Conservation (phyloP, 2,888 invertebrate species). For the Ophraella communa region DNA sequence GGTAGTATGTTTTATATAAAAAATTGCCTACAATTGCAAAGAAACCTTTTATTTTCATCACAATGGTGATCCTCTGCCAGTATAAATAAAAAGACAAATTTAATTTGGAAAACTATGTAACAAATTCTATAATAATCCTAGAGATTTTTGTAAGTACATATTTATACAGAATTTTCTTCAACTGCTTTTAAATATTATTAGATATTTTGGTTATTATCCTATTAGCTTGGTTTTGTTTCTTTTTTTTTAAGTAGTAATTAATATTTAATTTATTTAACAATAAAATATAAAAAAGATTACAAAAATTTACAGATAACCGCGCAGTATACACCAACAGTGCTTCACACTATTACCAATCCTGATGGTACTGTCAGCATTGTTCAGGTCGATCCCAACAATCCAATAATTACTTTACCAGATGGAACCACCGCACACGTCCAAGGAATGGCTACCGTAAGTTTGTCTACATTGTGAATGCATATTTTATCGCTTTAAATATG, state of each 20-base stretch:
- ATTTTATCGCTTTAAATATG: not conserved
- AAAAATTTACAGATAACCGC: slow-evolving; percentile 64
- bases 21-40: too few species aligned
- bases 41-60: too few species aligned
- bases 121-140: not conserved
- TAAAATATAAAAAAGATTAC: too few species aligned
- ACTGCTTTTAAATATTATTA: slow-evolving; percentile 4
- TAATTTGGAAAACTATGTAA: not conserved
- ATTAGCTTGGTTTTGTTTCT: slow-evolving; percentile 41
- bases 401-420: slow-evolving; percentile 93
- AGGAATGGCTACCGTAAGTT: slow-evolving; percentile 63
- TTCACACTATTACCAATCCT: slow-evolving; percentile 95
- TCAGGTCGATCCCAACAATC: slow-evolving; percentile 92
- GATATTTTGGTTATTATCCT: slow-evolving; percentile 33
- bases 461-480: not conserved
- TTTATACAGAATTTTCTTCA: not conserved
- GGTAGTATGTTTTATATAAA: too few species aligned
- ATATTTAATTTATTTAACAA: slow-evolving; percentile 11
- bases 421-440: slow-evolving; percentile 95
- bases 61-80: too few species aligned
- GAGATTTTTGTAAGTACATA: not conserved
- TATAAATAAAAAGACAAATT: not conserved
- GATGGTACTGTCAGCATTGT: slow-evolving; percentile 96
- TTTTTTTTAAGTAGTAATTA: slow-evolving; percentile 20
- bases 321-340: slow-evolving; percentile 86